Evolutionary conservation across 2,113 vertebrate genomes (phyloP).

Genomic region (Triplophysa siluroides): DNA sequence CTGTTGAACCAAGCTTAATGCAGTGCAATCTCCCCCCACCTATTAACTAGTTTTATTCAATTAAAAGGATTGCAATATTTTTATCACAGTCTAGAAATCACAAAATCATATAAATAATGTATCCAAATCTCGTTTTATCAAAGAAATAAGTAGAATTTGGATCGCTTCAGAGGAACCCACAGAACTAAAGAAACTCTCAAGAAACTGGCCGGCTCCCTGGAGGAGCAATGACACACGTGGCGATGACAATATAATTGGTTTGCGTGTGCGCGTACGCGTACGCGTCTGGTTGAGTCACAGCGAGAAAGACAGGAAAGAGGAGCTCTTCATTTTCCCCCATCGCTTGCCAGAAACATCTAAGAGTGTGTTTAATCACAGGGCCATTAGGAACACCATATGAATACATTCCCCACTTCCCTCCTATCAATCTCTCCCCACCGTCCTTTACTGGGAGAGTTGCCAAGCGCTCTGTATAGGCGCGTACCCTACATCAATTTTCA

Average conservation of each 20-base stretch:
- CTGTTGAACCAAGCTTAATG: conserved; percentile 23
- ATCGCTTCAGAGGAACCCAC: background rate
- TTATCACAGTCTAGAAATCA: background rate
- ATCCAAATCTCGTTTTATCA: background rate
- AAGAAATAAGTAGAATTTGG: background rate
- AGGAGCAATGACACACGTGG: background rate
- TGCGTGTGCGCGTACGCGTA: background rate
- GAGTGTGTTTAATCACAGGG: conserved; percentile 52
- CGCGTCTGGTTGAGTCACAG: background rate
- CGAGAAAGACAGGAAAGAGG: conserved; percentile 17
- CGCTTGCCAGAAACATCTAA: conserved; percentile 37
- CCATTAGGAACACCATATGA: conserved; percentile 51
- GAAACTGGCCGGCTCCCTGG: background rate
- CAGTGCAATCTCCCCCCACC: background rate
- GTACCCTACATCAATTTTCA: conserved; percentile 40
- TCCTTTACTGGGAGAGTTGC: conserved; percentile 39
- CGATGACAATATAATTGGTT: background rate
- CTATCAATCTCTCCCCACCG: conserved; percentile 38
- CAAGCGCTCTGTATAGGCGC: conserved; percentile 24
- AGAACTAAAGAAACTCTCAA: background rate
- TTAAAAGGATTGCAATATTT: background rate
- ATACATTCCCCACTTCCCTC: conserved; percentile 29
- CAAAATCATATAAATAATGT: background rate
- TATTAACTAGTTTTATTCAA: background rate
- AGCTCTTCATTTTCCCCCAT: conserved; percentile 24